Percentiles rank a stretch among this genome's conserved stretches.
These are phyloP conservation scores for Tricholaema leucomelas DNA, from an alignment of 2,113 vertebrate species.

Conservation along the genomic window DNA sequence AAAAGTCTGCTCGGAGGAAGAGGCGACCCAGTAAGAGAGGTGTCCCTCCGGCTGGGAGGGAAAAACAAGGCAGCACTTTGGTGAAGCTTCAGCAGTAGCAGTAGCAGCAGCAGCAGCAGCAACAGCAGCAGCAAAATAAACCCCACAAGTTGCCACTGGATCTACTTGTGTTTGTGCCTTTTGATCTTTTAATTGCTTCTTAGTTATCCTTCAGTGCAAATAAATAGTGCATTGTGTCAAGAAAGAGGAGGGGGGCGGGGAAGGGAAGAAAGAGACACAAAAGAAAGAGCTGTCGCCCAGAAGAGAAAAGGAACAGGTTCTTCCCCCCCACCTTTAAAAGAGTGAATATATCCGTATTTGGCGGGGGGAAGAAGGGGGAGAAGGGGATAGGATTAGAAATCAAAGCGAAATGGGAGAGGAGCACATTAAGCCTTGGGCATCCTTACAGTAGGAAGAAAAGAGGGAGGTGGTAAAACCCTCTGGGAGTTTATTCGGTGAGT, in stretches of 20 bases:
- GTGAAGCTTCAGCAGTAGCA: constrained; percentile 14
- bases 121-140: constrained; percentile 38
- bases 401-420: constrained; percentile 61
- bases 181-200: constrained; percentile 77
- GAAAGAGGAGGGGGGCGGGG: constrained; percentile 57
- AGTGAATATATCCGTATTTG: constrained; percentile 47
- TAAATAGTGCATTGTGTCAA: constrained; percentile 74
- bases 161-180: constrained; percentile 69
- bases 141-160: constrained; percentile 70
- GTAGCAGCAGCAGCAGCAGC: constrained; percentile 6
- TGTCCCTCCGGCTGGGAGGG: constrained; percentile 4
- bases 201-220: constrained; percentile 75
- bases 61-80: constrained; percentile 36
- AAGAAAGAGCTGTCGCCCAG: constrained; percentile 60
- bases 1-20: constrained; percentile 54
- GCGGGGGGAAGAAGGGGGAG: neutral
- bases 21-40: constrained; percentile 41
- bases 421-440: constrained; percentile 61
- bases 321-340: constrained; percentile 49
- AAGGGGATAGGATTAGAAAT: constrained; percentile 63
- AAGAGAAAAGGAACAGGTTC: constrained; percentile 67
- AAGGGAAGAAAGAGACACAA: constrained; percentile 62
- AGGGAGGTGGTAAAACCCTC: constrained; percentile 47
- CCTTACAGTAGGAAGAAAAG: constrained; percentile 60
- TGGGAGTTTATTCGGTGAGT: constrained; percentile 57